A percentile compares a stretch with the other conserved stretches of the same genome.
Evolutionary conservation across 1,140 invertebrate species (phyloP).

Genomic region (Pseudomyrmex gracilis): DNA sequence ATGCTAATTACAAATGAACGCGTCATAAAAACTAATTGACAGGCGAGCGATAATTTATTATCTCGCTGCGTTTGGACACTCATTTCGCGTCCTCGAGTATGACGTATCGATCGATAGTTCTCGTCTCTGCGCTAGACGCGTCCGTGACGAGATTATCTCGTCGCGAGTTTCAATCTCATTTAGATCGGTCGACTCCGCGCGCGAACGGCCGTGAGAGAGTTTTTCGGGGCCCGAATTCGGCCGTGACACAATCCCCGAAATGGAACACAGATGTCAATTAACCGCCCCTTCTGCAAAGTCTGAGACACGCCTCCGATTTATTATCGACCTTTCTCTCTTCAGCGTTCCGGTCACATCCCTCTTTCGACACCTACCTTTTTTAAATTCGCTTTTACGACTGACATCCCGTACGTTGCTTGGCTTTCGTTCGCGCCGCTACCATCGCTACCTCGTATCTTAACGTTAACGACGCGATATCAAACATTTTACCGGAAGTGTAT

Average conservation of each 20-base stretch:
- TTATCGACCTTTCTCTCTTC: slow-evolving; percentile 17
- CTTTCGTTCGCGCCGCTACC: neutral
- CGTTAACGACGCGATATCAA: neutral
- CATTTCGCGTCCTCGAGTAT: slow-evolving; percentile 35
- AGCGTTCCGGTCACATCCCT: neutral
- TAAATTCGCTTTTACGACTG: slow-evolving; percentile 38
- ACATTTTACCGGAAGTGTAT: neutral
- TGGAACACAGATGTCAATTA: slow-evolving; percentile 47
- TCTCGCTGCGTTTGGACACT: slow-evolving; percentile 45
- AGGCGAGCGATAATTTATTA: slow-evolving; percentile 54
- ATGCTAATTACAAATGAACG: slow-evolving; percentile 38
- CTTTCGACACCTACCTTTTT: slow-evolving; percentile 43
- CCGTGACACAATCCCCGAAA: slow-evolving; percentile 29
- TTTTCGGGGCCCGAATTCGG: slow-evolving; percentile 42
- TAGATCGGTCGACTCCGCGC: slow-evolving; percentile 48
- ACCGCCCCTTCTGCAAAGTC: neutral
- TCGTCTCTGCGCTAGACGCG: neutral
- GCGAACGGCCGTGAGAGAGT: slow-evolving; percentile 44
- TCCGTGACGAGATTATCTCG: slow-evolving; percentile 38
- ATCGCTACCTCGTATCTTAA: neutral
- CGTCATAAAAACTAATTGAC: slow-evolving; percentile 58
- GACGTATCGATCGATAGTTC: slow-evolving; percentile 31
- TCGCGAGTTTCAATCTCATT: slow-evolving; percentile 57
- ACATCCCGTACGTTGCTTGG: neutral
- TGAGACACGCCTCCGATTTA: slow-evolving; percentile 9